Evolutionary conservation across 2,888 invertebrate species (phyloP).

Genomic region (Limnephilus lunatus): DNA sequence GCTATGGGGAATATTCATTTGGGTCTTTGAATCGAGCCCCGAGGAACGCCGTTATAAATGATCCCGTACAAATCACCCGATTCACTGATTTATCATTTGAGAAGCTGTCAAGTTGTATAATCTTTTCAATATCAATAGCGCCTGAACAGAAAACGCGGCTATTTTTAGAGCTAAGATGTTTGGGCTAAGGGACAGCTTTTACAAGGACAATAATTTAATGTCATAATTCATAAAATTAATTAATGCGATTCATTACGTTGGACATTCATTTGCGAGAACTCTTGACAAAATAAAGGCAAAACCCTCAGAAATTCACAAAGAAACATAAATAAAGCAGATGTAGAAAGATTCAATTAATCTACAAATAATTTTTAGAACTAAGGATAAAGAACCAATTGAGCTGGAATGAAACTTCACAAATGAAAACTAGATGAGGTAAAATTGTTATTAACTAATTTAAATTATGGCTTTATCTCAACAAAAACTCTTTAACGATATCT

Average conservation of each 20-base stretch:
- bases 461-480: neutral
- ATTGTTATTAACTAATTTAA: neutral
- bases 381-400: neutral
- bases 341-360: neutral
- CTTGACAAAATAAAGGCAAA: neutral
- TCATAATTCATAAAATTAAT: neutral
- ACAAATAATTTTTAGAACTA: neutral
- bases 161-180: neutral
- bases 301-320: neutral
- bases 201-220: neutral
- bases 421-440: neutral
- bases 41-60: conserved; percentile 41
- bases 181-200: neutral
- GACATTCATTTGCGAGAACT: neutral
- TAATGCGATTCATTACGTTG: neutral
- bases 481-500: neutral
- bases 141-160: neutral
- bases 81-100: conserved; percentile 49
- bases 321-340: neutral
- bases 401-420: neutral
- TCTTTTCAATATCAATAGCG: neutral
- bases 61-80: conserved; percentile 49
- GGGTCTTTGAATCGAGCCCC: conserved; percentile 43
- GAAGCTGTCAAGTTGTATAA: conserved; percentile 10
- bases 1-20: conserved; percentile 32